Percentiles rank a stretch among this genome's conserved stretches.
These are phyloP conservation scores for Spodoptera exigua DNA, from an alignment of 2,888 invertebrate species.

Conservation along the genomic window DNA sequence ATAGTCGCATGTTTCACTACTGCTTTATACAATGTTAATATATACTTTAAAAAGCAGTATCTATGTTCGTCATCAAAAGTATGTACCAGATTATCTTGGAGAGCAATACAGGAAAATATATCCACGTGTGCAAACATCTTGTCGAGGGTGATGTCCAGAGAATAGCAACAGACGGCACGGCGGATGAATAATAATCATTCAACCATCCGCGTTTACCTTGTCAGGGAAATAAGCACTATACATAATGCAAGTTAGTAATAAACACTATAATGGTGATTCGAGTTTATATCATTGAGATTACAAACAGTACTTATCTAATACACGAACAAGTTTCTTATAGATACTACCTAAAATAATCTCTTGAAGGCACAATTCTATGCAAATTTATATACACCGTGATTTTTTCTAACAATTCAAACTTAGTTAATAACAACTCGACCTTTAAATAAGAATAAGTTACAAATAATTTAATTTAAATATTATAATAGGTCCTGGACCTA, in stretches of 20 bases:
- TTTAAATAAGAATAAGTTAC: slow-evolving; percentile 29
- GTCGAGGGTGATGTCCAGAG: slow-evolving; percentile 42
- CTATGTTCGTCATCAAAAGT: not conserved
- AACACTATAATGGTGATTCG: slow-evolving; percentile 38
- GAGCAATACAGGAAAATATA: slow-evolving; percentile 14
- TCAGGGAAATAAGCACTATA: slow-evolving; percentile 38
- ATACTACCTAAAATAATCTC: slow-evolving; percentile 56
- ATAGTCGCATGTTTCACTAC: no score
- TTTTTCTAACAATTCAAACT: slow-evolving; percentile 17
- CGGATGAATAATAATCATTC: slow-evolving; percentile 42
- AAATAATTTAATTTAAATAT: slow-evolving; percentile 28
- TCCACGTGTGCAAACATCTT: slow-evolving; percentile 24
- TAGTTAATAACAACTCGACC: slow-evolving; percentile 26
- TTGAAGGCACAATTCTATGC: slow-evolving; percentile 53
- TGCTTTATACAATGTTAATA: no score
- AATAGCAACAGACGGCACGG: slow-evolving; percentile 35
- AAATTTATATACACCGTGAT: slow-evolving; percentile 34
- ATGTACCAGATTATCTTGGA: not conserved
- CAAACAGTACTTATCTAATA: slow-evolving; percentile 58
- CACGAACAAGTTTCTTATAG: slow-evolving; percentile 52
- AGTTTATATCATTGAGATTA: slow-evolving; percentile 63
- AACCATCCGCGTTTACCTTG: slow-evolving; percentile 41
- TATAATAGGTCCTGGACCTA: slow-evolving; percentile 7
- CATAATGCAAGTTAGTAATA: slow-evolving; percentile 34
- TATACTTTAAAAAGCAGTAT: no score